Percentiles rank a stretch among this genome's conserved stretches.
These are phyloP conservation scores for Distichodus sexfasciatus DNA, from an alignment of 2,797 vertebrate species.

Conservation along the genomic window DNA sequence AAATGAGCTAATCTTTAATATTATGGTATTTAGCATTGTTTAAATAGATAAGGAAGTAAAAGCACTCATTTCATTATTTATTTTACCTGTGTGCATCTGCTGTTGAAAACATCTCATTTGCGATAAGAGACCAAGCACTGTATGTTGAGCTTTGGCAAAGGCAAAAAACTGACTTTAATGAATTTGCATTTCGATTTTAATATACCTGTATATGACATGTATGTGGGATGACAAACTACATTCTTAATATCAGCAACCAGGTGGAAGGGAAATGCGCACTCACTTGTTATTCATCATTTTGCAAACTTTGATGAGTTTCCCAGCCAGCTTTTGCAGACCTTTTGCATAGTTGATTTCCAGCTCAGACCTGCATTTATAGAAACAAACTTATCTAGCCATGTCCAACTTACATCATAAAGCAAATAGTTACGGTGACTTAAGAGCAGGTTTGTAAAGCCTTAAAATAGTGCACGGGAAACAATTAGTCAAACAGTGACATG, in stretches of 20 bases:
- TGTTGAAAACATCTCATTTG: constrained; percentile 82
- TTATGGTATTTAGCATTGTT: background rate
- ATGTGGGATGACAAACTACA: background rate
- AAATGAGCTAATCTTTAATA: background rate
- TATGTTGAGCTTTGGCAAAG: constrained; percentile 74
- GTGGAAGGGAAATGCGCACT: constrained; percentile 47
- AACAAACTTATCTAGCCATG: constrained; percentile 1
- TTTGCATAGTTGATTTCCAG: constrained; percentile 82
- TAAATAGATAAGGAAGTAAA: too few relatives aligned
- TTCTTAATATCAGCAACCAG: background rate
- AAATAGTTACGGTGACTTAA: constrained; percentile 20
- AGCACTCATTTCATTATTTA: too few relatives aligned
- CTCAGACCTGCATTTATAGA: constrained; percentile 70
- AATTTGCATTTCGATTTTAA: background rate
- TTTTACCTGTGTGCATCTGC: constrained; percentile 82
- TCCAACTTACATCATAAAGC: background rate
- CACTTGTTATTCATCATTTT: constrained; percentile 81
- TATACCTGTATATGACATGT: background rate
- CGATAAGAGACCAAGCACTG: constrained; percentile 79
- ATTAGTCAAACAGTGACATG: background rate
- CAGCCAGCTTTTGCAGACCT: constrained; percentile 82
- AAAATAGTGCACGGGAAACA: background rate
- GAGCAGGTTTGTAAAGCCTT: background rate
- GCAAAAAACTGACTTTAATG: constrained; percentile 34
- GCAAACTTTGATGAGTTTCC: constrained; percentile 78